Conservation (phyloP, 2,113 vertebrate genomes). For the Oxyura jamaicensis region DNA sequence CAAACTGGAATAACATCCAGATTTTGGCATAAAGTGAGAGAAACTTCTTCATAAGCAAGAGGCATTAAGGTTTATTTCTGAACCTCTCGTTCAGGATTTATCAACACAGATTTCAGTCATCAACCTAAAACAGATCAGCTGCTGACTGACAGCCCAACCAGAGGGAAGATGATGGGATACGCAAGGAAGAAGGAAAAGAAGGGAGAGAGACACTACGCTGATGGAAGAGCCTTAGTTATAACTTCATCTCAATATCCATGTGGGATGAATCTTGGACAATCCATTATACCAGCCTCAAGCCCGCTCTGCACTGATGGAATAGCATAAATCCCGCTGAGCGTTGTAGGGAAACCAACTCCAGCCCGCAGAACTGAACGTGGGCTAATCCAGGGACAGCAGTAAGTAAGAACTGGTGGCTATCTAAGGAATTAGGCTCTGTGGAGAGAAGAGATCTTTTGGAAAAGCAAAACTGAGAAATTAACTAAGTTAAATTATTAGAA, state of each 20-base stretch:
- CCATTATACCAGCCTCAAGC: not conserved
- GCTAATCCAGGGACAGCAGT: not conserved
- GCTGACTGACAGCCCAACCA: not conserved
- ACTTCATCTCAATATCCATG: not conserved
- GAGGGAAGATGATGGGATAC: fast-evolving
- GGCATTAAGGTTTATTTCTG: not conserved
- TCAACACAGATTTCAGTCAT: not conserved
- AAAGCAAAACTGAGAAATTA: not conserved
- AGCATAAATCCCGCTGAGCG: not conserved
- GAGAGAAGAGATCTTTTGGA: not conserved
- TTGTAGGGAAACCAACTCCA: not conserved
- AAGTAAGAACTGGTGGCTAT: not conserved
- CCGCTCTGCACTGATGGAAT: not conserved
- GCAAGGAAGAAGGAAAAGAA: not conserved
- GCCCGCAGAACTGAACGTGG: not conserved
- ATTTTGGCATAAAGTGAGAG: not conserved
- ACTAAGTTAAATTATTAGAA: not conserved
- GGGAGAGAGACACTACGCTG: not conserved
- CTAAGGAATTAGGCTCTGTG: not conserved
- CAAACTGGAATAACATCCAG: not conserved
- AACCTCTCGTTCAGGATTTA: not conserved
- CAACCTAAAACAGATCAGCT: not conserved
- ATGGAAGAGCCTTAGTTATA: not conserved
- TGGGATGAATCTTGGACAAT: not conserved
- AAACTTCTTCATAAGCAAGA: not conserved